phyloP scores from a whole-genome alignment of 1,140 invertebrate species.

The Harpegnathos saltator region DNA sequence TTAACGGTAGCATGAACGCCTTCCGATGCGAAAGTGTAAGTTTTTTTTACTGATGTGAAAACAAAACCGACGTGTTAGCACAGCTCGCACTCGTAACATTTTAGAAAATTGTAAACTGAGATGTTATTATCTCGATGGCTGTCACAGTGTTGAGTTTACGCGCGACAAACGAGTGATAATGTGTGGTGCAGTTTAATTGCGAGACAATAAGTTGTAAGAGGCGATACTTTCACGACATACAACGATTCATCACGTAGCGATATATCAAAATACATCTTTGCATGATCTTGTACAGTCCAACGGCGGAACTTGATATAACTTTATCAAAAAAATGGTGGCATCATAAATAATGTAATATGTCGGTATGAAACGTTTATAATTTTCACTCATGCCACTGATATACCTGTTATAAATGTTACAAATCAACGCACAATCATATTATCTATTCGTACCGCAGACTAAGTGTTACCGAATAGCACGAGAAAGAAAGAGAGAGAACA shows the following conservation, averaged over 20 bases:
- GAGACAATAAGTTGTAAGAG: constrained; percentile 71
- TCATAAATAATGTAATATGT: constrained; percentile 48
- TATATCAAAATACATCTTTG: constrained; percentile 66
- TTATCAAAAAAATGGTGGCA: constrained; percentile 58
- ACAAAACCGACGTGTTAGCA: not conserved
- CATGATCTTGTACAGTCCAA: constrained; percentile 52
- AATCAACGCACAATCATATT: constrained; percentile 74
- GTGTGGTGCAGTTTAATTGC: constrained; percentile 62
- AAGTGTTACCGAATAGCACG: constrained; percentile 30
- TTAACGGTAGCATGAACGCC: not conserved
- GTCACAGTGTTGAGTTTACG: constrained; percentile 67
- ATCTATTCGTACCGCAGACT: constrained; percentile 58
- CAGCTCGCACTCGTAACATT: not conserved
- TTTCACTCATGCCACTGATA: constrained; percentile 62
- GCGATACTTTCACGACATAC: constrained; percentile 41
- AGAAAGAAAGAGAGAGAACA: constrained; percentile 52
- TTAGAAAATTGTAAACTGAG: not conserved
- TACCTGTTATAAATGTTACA: constrained; percentile 69
- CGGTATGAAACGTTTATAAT: constrained; percentile 40
- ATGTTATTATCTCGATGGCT: constrained; percentile 56
- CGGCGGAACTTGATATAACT: constrained; percentile 35
- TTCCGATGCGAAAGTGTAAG: not conserved
- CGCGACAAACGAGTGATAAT: constrained; percentile 57
- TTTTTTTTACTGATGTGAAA: not conserved
- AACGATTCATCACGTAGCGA: constrained; percentile 60